Percentiles rank a stretch among this genome's conserved stretches.
Conservation (phyloP, 2,113 vertebrate species). For the Falcunculus frontatus region DNA sequence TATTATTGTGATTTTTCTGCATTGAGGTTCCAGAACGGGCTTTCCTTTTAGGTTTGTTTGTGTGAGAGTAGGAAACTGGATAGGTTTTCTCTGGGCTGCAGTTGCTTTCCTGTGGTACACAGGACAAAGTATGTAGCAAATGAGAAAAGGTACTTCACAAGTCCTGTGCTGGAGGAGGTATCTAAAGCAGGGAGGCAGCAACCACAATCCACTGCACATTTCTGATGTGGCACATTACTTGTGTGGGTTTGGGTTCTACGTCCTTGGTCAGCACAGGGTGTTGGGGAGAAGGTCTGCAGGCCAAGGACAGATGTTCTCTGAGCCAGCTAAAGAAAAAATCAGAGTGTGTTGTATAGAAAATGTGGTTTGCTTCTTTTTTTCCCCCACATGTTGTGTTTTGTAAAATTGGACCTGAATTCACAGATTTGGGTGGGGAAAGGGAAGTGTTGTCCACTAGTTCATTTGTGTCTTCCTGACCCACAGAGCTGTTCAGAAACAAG, state of each 20-base stretch:
- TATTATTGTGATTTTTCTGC: background rate
- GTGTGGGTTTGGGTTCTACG: background rate
- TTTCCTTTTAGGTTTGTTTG: background rate
- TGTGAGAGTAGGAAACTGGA: background rate
- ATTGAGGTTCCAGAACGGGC: background rate
- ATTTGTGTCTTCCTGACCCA: background rate
- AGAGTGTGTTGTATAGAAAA: background rate
- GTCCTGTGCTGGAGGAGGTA: background rate
- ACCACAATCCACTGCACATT: background rate
- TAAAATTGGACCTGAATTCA: background rate
- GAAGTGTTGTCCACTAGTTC: background rate
- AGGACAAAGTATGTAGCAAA: background rate
- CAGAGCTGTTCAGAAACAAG: background rate
- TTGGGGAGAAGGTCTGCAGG: background rate
- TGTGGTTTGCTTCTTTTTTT: background rate
- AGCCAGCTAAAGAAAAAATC: background rate
- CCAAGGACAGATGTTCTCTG: background rate
- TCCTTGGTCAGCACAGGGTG: background rate
- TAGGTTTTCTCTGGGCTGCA: background rate
- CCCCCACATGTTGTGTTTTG: background rate
- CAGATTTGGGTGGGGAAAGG: background rate
- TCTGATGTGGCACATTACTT: background rate
- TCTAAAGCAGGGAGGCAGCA: background rate
- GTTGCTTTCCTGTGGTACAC: background rate
- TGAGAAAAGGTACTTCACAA: background rate